Base-by-base conservation (phyloP, 2,888 invertebrate species). In the Habrosyne pyritoides region DNA sequence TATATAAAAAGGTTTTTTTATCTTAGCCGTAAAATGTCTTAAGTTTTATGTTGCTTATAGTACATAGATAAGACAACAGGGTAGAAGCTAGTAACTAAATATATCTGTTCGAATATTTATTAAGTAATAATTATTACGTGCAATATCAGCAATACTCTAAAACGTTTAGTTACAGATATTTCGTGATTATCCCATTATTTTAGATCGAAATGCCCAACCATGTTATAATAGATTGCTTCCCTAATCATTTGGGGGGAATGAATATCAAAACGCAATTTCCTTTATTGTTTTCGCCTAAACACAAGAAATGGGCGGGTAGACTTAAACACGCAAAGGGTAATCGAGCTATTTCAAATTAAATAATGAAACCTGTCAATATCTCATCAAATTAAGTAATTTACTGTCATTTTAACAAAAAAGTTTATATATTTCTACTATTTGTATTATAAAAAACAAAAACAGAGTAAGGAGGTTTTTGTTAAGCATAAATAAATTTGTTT, bases 191-290 rank as follows among this genome's bases (percentile, higher is more conserved):
- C 18, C 42, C n/a, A 12, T 8, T 8, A 6, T 14, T 7, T 42
- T 18, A 4, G 8, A 2, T n/a, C 1, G n/a, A 42, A 42, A 42
- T 1, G n/a, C 18, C 62, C 52, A 59, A 61, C 53, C 63, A 71
- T 78, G 75, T 79, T 79, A 83, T 78, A 83, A 79, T 83, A 79
- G 73, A 82, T 81, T 79, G 79, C 69, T 48, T 71, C 66, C 67
- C 73, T 79, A 79, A 81, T 80, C 71, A 76, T 62, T 59, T 57
- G 62, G 67, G 71, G 71, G 75, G 75, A 69, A 66, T 66, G 70
- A 66, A 72, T 73, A 78, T 70, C 18, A 66, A 69, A 71, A 78
- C 77, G 79, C 77, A 80, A 83, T 83, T 83, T 81, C 74, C 79
- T 77, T 77, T 81, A 80, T 78, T 80, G 75, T 77, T 75, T 67